Conservation (phyloP, 2,888 invertebrate species). For the Yponomeuta malinellus region DNA sequence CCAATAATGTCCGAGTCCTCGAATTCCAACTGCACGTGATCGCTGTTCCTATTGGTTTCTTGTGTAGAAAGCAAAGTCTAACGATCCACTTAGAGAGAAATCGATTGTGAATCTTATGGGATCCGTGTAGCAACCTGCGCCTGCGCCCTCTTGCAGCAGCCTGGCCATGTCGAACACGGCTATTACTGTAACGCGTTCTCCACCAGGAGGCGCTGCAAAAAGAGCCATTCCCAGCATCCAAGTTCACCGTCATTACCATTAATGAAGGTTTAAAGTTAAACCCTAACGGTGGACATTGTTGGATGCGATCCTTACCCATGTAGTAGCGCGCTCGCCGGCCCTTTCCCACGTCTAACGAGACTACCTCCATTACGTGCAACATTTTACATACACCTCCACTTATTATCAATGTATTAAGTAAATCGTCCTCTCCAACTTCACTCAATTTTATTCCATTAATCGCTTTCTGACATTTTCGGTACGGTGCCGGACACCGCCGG, state of each 20-base stretch:
- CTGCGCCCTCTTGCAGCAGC: neutral
- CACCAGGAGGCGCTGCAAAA: constrained; percentile 44
- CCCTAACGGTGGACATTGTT: constrained; percentile 68
- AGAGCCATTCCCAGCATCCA: constrained; percentile 55
- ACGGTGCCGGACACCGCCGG: constrained; percentile 47
- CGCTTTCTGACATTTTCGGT: constrained; percentile 63
- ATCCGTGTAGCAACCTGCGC: constrained; percentile 4
- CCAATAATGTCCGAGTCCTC: neutral
- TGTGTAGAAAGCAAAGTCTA: constrained; percentile 12
- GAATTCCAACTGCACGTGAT: neutral
- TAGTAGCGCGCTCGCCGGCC: constrained; percentile 39
- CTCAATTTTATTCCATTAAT: constrained; percentile 69
- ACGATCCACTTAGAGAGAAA: constrained; percentile 18
- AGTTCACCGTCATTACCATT: constrained; percentile 64
- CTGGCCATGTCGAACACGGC: constrained; percentile 43
- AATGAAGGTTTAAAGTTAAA: constrained; percentile 61
- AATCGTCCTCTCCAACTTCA: constrained; percentile 58
- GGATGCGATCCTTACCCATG: constrained; percentile 54
- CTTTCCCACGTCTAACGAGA: constrained; percentile 73
- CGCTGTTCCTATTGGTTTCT: constrained; percentile 9
- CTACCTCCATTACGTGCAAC: constrained; percentile 65
- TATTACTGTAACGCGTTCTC: constrained; percentile 48
- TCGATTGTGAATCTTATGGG: constrained; percentile 24
- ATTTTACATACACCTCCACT: constrained; percentile 65
- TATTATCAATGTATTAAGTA: constrained; percentile 71